A percentile compares a stretch with the other conserved stretches of the same genome.
Evolutionary conservation across 1,140 invertebrate genomes (phyloP).

Genomic region (Heliothis virescens): DNA sequence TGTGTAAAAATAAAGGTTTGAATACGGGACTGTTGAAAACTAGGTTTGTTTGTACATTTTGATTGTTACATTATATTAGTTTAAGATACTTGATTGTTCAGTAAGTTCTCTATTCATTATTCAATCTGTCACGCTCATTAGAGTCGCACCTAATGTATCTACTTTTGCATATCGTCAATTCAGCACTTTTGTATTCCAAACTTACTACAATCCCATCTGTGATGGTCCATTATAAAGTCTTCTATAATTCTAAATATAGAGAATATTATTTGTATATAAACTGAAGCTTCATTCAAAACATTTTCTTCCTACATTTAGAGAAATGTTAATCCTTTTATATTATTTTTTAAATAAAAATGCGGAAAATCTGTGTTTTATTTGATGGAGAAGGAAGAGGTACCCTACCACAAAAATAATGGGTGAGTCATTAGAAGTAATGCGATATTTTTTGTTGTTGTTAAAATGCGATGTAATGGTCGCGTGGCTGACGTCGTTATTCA

Average conservation of each 20-base stretch:
- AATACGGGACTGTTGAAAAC: slow-evolving; percentile 30
- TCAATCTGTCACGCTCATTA: slow-evolving; percentile 48
- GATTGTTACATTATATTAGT: slow-evolving; percentile 43
- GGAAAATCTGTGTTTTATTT: slow-evolving; percentile 74
- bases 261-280: slow-evolving; percentile 36
- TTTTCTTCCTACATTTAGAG: not conserved
- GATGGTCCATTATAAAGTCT: slow-evolving; percentile 44
- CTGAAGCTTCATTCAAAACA: slow-evolving; percentile 39
- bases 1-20: slow-evolving; percentile 34
- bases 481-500: slow-evolving; percentile 65
- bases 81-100: slow-evolving; percentile 35
- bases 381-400: slow-evolving; percentile 33
- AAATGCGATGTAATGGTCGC: slow-evolving; percentile 61
- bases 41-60: slow-evolving; percentile 37
- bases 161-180: slow-evolving; percentile 48
- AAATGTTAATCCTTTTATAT: slow-evolving; percentile 44
- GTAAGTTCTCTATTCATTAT: slow-evolving; percentile 30
- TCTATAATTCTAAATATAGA: slow-evolving; percentile 44
- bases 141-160: slow-evolving; percentile 43
- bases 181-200: slow-evolving; percentile 48
- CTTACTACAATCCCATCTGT: slow-evolving; percentile 43
- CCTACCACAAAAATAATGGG: slow-evolving; percentile 45
- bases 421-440: slow-evolving; percentile 54
- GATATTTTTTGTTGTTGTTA: slow-evolving; percentile 54
- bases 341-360: slow-evolving; percentile 72